These are phyloP conservation scores for Poeciliopsis turneri DNA, from an alignment of 2,797 vertebrate genomes.

Conservation along the genomic window DNA sequence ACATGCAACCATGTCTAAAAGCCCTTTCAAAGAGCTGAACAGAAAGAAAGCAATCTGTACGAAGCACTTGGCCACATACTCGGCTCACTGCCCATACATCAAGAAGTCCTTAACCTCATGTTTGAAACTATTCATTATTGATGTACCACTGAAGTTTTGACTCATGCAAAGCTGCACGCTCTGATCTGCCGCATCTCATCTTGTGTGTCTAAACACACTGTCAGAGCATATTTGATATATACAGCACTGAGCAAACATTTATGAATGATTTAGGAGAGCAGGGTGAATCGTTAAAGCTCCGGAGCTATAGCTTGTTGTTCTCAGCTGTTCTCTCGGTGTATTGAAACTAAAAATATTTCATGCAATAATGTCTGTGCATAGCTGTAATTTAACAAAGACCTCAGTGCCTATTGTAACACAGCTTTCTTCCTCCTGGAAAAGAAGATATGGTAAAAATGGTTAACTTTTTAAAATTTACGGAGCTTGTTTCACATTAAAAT, in stretches of 20 bases:
- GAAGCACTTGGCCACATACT: conserved; percentile 32
- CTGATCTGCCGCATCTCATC: conserved; percentile 31
- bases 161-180: conserved; percentile 32
- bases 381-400: not conserved
- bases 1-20: conserved; percentile 33
- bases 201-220: conserved; percentile 52
- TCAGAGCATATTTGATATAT: conserved; percentile 50
- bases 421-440: not conserved
- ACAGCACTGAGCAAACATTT: conserved; percentile 66
- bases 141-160: conserved; percentile 60
- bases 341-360: conserved; percentile 17
- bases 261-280: conserved; percentile 75
- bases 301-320: conserved; percentile 44
- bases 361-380: not conserved
- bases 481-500: conserved; percentile 11
- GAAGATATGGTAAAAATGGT: not conserved
- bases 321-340: conserved; percentile 39
- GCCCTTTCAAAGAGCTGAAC: conserved; percentile 34
- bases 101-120: conserved; percentile 61
- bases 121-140: conserved; percentile 77
- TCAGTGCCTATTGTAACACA: not conserved
- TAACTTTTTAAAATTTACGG: not conserved
- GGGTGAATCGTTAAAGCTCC: conserved; percentile 48
- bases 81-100: conserved; percentile 40
- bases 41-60: conserved; percentile 32